These are phyloP conservation scores for Columba janthina DNA, from an alignment of 2,113 vertebrate genomes.

Conservation along the genomic window DNA sequence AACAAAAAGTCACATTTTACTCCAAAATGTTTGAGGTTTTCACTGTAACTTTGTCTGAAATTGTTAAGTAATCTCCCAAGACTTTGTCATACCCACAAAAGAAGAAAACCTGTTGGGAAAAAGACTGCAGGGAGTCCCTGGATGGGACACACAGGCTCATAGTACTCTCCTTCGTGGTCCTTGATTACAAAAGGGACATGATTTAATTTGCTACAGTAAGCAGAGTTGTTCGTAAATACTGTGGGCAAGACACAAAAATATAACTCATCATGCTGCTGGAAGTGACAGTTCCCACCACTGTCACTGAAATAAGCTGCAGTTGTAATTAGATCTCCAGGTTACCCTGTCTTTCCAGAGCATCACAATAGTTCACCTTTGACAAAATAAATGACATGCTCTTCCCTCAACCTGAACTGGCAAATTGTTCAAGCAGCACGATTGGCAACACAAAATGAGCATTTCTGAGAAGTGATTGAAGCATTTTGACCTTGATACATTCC, in stretches of 20 bases:
- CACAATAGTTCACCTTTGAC: background rate
- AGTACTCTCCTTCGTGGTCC: background rate
- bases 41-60: background rate
- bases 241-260: background rate
- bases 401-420: background rate
- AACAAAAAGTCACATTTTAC: background rate
- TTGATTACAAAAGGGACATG: background rate
- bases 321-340: background rate
- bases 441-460: conserved; percentile 46
- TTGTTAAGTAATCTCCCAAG: background rate
- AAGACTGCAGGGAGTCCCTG: background rate
- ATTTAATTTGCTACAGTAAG: background rate
- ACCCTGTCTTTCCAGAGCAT: background rate
- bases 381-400: background rate
- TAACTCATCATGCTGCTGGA: background rate
- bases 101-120: background rate
- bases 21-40: background rate
- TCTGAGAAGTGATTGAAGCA: background rate
- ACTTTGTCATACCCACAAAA: background rate
- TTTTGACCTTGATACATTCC: conserved; percentile 20
- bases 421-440: background rate
- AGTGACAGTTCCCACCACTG: background rate
- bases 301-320: background rate
- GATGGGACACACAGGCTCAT: background rate
- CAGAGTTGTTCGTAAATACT: background rate